Evolutionary conservation across 1,140 invertebrate genomes (phyloP).

Genomic region (Aporrectodea caliginosa): DNA sequence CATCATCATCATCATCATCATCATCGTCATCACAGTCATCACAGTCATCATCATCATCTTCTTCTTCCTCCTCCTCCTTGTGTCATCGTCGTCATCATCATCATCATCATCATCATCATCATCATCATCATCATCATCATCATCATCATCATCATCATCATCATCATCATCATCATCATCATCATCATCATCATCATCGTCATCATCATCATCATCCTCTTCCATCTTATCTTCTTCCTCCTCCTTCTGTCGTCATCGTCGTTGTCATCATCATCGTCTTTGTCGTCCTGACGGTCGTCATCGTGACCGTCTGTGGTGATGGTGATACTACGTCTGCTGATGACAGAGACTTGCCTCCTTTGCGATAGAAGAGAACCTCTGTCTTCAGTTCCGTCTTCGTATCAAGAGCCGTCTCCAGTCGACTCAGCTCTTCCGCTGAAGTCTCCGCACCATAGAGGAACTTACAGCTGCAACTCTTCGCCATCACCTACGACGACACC

Average conservation of each 20-base stretch:
- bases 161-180: neutral
- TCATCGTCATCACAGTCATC: neutral
- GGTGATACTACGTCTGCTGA: too few species aligned
- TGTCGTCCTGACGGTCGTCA: too few species aligned
- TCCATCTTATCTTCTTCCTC: too few species aligned
- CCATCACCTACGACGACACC: slow-evolving; percentile 56
- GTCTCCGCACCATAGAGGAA: slow-evolving; percentile 91
- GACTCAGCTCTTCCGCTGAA: slow-evolving; percentile 76
- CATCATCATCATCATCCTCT: neutral
- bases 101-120: neutral
- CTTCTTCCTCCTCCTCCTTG: neutral
- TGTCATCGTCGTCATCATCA: neutral
- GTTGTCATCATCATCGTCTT: neutral
- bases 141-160: neutral
- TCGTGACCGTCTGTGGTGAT: too few species aligned
- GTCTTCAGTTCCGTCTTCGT: slow-evolving; percentile 85
- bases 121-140: neutral
- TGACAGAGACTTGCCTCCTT: slow-evolving; percentile 75
- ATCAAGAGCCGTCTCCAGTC: slow-evolving; percentile 84
- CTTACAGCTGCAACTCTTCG: slow-evolving; percentile 91
- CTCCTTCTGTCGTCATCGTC: neutral
- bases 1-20: neutral
- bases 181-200: neutral
- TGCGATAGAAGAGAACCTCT: slow-evolving; percentile 91
- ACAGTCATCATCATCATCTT: neutral